These are phyloP conservation scores for Prorops nasuta DNA, from an alignment of 1,140 invertebrate genomes.

Conservation along the genomic window DNA sequence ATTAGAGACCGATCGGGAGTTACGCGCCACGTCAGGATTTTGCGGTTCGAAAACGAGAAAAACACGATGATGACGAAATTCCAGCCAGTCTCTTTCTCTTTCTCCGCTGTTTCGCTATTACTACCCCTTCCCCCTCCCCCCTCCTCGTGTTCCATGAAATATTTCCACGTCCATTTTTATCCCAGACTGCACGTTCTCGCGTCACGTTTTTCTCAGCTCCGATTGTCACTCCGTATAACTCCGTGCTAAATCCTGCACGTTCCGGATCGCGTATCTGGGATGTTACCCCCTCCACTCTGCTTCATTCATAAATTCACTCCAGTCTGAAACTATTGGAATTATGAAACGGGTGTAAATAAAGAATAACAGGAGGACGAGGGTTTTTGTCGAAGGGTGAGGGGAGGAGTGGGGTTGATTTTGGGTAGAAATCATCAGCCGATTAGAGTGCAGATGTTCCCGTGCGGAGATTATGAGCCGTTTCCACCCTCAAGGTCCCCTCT, in stretches of 20 bases:
- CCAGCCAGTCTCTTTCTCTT: slow-evolving; percentile 2
- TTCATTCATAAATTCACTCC: too few species aligned
- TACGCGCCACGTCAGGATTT: slow-evolving; percentile 24
- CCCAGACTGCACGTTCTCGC: too few species aligned
- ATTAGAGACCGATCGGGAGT: slow-evolving; percentile 25
- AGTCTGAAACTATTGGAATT: too few species aligned
- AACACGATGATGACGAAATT: slow-evolving; percentile 19
- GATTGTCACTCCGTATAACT: too few species aligned
- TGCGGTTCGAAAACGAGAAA: slow-evolving; percentile 16
- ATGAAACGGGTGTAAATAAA: slow-evolving; percentile 13
- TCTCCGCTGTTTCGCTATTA: neutral
- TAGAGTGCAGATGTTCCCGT: slow-evolving; percentile 57
- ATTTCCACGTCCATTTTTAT: too few species aligned
- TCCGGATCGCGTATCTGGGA: too few species aligned
- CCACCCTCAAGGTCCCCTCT: slow-evolving; percentile 17
- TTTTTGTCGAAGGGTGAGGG: slow-evolving; percentile 25
- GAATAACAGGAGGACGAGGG: neutral
- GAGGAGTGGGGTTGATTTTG: neutral
- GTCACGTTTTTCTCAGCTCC: too few species aligned
- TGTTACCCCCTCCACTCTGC: too few species aligned
- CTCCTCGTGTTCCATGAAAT: too few species aligned
- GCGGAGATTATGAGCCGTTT: slow-evolving; percentile 46
- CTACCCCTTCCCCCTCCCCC: neutral
- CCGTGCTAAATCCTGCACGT: too few species aligned
- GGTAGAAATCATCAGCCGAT: slow-evolving; percentile 49